Conservation (phyloP, 1,140 invertebrate genomes). For the Drosophila pectinifera region DNA sequence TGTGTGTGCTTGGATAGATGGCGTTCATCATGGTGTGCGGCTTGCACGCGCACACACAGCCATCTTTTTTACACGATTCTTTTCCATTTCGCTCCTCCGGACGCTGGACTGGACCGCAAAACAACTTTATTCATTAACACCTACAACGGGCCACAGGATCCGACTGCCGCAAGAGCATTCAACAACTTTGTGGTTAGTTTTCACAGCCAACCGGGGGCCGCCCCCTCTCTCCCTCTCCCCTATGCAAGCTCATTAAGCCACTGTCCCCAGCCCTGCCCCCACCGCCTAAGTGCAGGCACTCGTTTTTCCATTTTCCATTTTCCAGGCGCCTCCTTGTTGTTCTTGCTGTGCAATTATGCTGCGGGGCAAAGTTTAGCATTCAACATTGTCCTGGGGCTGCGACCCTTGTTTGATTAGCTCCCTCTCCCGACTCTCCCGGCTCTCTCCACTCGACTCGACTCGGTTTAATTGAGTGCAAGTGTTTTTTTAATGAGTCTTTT, state of each 20-base stretch:
- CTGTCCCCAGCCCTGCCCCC: constrained; percentile 29
- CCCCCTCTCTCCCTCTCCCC: background rate
- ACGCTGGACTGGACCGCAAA: constrained; percentile 61
- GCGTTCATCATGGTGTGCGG: constrained; percentile 76
- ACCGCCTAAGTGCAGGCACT: constrained; percentile 56
- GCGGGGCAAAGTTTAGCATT: constrained; percentile 62
- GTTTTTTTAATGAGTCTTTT: constrained; percentile 80
- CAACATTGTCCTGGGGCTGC: constrained; percentile 59
- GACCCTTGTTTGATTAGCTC: constrained; percentile 79
- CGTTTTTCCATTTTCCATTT: constrained; percentile 60
- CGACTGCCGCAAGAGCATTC: constrained; percentile 59
- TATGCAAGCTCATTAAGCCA: constrained; percentile 71
- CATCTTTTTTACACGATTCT: constrained; percentile 55
- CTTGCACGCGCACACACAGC: constrained; percentile 32
- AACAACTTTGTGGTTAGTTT: constrained; percentile 83
- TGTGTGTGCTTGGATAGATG: constrained; percentile 48
- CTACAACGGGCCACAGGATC: constrained; percentile 67
- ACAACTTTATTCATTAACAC: constrained; percentile 84
- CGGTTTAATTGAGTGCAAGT: constrained; percentile 80
- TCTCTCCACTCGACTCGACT: constrained; percentile 39
- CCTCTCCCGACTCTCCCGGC: constrained; percentile 26
- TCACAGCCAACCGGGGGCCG: constrained; percentile 31
- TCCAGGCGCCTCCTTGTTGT: constrained; percentile 52
- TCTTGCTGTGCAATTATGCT: constrained; percentile 65
- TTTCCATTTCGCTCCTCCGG: constrained; percentile 42